Evolutionary conservation across 2,888 invertebrate genomes (phyloP).

Genomic region (Stenichneumon culpator): DNA sequence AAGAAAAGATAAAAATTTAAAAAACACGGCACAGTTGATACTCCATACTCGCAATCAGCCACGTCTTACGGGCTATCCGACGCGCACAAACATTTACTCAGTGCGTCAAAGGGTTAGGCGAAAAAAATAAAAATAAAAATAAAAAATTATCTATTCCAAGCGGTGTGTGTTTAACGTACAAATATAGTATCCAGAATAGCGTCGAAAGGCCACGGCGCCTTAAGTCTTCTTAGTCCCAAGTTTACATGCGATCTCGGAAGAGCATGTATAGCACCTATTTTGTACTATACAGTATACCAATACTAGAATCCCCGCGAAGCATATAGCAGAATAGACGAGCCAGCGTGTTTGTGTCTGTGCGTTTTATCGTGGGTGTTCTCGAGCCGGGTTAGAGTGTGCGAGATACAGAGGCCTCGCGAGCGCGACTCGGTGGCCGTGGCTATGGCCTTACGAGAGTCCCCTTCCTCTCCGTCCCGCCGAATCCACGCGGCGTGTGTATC

Average conservation of each 20-base stretch:
- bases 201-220: constrained; percentile 25
- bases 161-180: not conserved
- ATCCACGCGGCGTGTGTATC: constrained; percentile 76
- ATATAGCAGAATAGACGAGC: constrained; percentile 15
- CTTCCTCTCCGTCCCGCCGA: constrained; percentile 73
- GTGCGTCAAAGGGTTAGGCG: not conserved
- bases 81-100: not conserved
- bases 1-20: not conserved
- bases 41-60: too few species aligned
- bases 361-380: constrained; percentile 64
- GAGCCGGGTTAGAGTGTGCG: constrained; percentile 65
- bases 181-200: constrained; percentile 2
- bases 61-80: not conserved
- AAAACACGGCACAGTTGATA: not conserved
- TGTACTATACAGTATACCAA: not conserved
- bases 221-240: constrained; percentile 2
- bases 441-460: constrained; percentile 83
- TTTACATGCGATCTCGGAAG: constrained; percentile 37
- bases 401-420: constrained; percentile 67
- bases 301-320: constrained; percentile 14
- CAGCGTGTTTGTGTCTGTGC: constrained; percentile 23
- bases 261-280: constrained; percentile 21
- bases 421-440: constrained; percentile 84
- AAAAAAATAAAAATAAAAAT: not conserved
- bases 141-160: not conserved